phyloP scores from a whole-genome alignment of 2,888 invertebrate genomes.

The Tholera decimalis region DNA sequence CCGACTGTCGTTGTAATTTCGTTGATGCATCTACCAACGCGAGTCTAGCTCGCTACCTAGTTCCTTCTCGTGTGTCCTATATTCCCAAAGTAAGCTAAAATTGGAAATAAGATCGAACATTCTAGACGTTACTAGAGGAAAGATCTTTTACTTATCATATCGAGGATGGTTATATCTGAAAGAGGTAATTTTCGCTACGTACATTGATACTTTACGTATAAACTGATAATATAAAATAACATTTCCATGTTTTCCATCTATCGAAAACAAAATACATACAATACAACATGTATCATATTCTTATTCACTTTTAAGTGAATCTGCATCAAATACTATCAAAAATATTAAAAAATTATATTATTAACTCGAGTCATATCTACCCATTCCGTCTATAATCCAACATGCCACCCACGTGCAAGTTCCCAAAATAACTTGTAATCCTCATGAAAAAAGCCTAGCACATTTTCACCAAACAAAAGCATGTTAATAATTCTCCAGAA shows the following conservation, averaged over 20 bases:
- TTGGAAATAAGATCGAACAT: constrained; percentile 55
- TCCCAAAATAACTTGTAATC: constrained; percentile 16
- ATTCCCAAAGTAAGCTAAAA: constrained; percentile 56
- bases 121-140: constrained; percentile 41
- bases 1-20: constrained; percentile 62
- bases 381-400: not conserved
- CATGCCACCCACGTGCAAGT: not conserved
- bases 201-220: too few species aligned
- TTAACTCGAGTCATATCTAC: not conserved
- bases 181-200: not conserved
- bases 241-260: too few species aligned
- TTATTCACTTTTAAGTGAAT: not conserved
- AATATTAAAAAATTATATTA: not conserved
- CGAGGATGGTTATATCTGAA: not conserved
- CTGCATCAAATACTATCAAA: not conserved
- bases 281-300: not conserved
- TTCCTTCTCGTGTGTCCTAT: constrained; percentile 48
- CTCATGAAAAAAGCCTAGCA: constrained; percentile 35
- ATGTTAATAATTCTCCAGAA: constrained; percentile 53
- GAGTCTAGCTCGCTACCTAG: constrained; percentile 31
- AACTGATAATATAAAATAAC: too few species aligned
- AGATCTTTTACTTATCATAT: constrained; percentile 33
- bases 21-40: constrained; percentile 60
- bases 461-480: constrained; percentile 43
- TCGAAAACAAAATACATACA: not conserved